Conservation (phyloP, 2,113 vertebrate genomes). For the Anthoscopus minutus region DNA sequence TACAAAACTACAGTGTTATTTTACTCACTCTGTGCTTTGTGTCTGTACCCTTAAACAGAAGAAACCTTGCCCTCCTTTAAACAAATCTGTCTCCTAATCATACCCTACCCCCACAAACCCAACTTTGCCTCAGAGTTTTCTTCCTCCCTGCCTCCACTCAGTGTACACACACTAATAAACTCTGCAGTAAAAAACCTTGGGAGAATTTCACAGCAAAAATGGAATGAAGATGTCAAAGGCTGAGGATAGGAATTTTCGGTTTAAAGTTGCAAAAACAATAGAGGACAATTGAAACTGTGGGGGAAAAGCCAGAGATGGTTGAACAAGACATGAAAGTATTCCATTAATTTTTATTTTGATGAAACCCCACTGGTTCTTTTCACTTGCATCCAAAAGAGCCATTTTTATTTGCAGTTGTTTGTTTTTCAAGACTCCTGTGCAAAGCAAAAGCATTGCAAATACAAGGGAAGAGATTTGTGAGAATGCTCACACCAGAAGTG, state of each 20-base stretch:
- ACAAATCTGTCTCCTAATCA: constrained; percentile 36
- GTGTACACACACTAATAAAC: background rate
- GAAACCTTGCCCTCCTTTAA: constrained; percentile 45
- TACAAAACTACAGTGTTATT: constrained; percentile 35
- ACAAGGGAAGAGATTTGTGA: background rate
- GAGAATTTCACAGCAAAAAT: constrained; percentile 32
- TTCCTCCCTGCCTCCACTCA: background rate
- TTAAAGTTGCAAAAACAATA: background rate
- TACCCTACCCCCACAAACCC: background rate
- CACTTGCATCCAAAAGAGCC: background rate
- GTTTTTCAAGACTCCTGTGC: background rate
- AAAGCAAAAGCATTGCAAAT: background rate
- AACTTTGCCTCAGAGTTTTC: background rate
- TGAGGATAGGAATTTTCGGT: constrained; percentile 13
- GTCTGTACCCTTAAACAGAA: constrained; percentile 28
- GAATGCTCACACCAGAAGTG: background rate
- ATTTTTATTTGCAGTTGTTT: background rate
- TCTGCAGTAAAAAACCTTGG: constrained; percentile 8
- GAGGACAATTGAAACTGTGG: background rate
- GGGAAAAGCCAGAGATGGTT: background rate
- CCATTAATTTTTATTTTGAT: background rate
- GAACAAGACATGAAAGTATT: background rate
- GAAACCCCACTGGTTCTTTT: background rate
- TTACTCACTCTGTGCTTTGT: constrained; percentile 36
- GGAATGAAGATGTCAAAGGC: constrained; percentile 49